Conservation (phyloP, 2,888 invertebrate genomes). For the Polymixis flavicincta region DNA sequence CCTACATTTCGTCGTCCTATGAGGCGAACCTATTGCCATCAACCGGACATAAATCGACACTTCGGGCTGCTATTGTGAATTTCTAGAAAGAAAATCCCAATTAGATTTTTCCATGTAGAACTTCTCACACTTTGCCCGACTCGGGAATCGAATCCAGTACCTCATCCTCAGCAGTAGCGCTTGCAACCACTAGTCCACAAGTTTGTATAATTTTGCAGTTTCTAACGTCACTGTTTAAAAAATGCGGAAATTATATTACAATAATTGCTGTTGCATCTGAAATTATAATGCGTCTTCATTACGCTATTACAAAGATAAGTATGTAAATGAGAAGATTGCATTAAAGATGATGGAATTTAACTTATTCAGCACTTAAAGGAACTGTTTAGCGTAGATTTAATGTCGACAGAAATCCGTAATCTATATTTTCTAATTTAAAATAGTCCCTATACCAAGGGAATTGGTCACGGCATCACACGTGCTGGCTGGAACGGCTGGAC, state of each 20-base stretch:
- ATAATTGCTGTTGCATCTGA: slow-evolving; percentile 22
- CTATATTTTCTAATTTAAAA: no score
- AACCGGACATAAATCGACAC: background rate
- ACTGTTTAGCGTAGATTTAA: background rate
- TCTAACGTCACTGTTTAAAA: background rate
- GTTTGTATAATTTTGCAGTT: background rate
- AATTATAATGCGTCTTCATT: slow-evolving; percentile 30
- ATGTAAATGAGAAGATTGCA: slow-evolving; percentile 39
- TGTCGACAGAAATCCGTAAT: background rate
- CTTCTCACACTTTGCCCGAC: background rate
- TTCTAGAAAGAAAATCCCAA: background rate
- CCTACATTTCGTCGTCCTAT: background rate
- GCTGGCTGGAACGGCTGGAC: no score
- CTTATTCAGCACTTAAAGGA: slow-evolving; percentile 5
- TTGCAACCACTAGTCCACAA: background rate
- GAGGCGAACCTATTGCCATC: background rate
- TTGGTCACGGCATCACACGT: no score
- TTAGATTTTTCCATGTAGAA: background rate
- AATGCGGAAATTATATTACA: slow-evolving; percentile 13
- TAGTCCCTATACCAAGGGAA: no score
- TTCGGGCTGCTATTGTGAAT: background rate
- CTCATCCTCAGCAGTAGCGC: no score
- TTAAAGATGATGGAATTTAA: slow-evolving; percentile 8
- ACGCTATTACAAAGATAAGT: slow-evolving; percentile 23
- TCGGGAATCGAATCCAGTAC: background rate